Percentiles rank a stretch among this genome's conserved stretches.
Conservation (phyloP, 1,140 invertebrate species). For the Chionoecetes opilio region DNA sequence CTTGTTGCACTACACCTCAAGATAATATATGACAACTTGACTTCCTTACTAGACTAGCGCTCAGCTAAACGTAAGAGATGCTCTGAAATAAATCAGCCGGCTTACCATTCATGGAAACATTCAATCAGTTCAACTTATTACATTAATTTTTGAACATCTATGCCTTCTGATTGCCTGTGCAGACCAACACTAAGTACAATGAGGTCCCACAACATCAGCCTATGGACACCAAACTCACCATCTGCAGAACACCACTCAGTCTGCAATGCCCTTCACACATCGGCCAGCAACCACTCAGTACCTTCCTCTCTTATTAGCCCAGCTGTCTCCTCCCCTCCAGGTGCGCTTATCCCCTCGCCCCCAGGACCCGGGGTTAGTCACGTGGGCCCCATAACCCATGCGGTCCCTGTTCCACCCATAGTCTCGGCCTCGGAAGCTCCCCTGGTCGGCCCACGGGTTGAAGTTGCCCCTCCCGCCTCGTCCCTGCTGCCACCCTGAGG, state of each 20-base stretch:
- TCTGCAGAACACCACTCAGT: conserved; percentile 27
- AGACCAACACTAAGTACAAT: conserved; percentile 71
- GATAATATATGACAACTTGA: conserved; percentile 6
- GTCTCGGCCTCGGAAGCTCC: conserved; percentile 52
- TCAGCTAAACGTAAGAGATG: conserved; percentile 42
- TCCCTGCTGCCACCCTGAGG: conserved; percentile 57
- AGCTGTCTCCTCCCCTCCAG: conserved; percentile 66
- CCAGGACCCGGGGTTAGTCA: conserved; percentile 57
- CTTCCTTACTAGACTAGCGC: conserved; percentile 44
- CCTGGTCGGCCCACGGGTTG: conserved; percentile 63
- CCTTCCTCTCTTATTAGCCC: conserved; percentile 60
- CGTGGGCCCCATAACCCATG: conserved; percentile 60
- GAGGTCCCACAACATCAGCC: conserved; percentile 64
- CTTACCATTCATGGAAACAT: not conserved
- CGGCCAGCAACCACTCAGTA: not conserved
- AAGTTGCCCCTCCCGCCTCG: conserved; percentile 56
- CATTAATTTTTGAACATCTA: conserved; percentile 15
- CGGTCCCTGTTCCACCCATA: conserved; percentile 39
- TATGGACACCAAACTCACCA: conserved; percentile 63
- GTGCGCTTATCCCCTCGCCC: conserved; percentile 60
- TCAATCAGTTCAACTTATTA: not conserved
- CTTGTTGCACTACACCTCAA: not conserved
- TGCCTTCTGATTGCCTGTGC: conserved; percentile 44
- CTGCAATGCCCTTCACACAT: not conserved
- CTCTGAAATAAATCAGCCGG: not conserved